phyloP scores from a whole-genome alignment of 92 coral and sea anemone genomes.

The Galaxea fascicularis region DNA sequence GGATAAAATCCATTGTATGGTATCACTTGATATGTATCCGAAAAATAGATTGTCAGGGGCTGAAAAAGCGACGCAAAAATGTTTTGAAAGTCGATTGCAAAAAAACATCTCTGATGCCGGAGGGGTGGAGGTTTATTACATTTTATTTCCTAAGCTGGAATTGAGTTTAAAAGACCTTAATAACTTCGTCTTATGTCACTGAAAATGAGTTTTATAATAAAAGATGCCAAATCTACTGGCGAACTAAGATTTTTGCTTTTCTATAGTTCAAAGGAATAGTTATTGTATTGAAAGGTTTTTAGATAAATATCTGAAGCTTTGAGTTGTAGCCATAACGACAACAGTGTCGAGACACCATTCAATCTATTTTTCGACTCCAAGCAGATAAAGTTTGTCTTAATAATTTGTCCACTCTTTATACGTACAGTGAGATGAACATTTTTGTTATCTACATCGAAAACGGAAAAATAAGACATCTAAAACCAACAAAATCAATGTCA shows the following conservation, averaged over 20 bases:
- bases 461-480: no score
- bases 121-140: neutral
- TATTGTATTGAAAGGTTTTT: neutral
- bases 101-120: neutral
- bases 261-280: neutral
- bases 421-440: neutral
- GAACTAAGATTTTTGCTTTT: neutral
- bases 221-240: neutral
- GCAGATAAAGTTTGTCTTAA: neutral
- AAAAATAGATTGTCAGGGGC: neutral
- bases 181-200: neutral
- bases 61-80: neutral
- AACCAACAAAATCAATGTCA: no score
- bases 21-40: neutral
- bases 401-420: neutral
- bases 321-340: neutral
- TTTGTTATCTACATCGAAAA: neutral
- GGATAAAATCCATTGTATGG: neutral
- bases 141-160: neutral
- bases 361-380: neutral
- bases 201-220: neutral
- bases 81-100: neutral
- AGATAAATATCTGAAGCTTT: neutral
- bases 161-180: neutral
- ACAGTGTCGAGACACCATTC: neutral